Evolutionary conservation across 2,113 vertebrate species (phyloP), one percentile per base, ranked within the genome.

Genomic region (Dasyornis broadbenti): DNA sequence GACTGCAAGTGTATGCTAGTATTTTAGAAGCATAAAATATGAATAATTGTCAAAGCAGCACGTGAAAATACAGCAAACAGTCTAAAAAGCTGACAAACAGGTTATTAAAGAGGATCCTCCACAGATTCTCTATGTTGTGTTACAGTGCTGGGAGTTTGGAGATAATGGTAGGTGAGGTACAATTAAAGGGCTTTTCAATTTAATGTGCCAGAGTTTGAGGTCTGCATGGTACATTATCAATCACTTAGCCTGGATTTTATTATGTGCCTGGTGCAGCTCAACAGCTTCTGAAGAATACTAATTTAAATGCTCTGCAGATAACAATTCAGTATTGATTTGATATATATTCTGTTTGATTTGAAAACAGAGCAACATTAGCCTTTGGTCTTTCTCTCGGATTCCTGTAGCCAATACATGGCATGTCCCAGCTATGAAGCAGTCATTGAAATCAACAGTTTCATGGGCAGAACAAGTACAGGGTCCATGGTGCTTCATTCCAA

Each of bases 151-250:
- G 17, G 44, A 45, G 27, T 88, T 66, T 82, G 60, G 47, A 72
- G 49, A 27, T 82, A 56, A 70, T 73, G 37, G n/a, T 65, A 56
- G 54, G 30, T 59, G 33, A 77, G 39, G 24, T 63, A 20, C 65
- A 87, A 85, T 91, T 92, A 91, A 94, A 88, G 42, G 30, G 19
- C 47, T 90, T 94, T 83, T 86, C 78, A 83, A 37, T 66, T 86
- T 80, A 73, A 27, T 81, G 60, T 4, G 6, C 13, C 39, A 11
- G 21, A 90, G 12, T 90, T 85, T 82, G 87, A 77, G 47, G 75
- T 71, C 27, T 88, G 39, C 44, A 6, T 52, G 47, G 56, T 75
- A 80, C 16, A 11, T 93, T 88, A 90, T 72, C 73, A 82, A 0
- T 93, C 47, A 56, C 20, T 86, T 89, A 77, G 33, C 28, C n/a